phyloP scores from a whole-genome alignment of 1,140 invertebrate genomes.

The Hypothenemus hampei region DNA sequence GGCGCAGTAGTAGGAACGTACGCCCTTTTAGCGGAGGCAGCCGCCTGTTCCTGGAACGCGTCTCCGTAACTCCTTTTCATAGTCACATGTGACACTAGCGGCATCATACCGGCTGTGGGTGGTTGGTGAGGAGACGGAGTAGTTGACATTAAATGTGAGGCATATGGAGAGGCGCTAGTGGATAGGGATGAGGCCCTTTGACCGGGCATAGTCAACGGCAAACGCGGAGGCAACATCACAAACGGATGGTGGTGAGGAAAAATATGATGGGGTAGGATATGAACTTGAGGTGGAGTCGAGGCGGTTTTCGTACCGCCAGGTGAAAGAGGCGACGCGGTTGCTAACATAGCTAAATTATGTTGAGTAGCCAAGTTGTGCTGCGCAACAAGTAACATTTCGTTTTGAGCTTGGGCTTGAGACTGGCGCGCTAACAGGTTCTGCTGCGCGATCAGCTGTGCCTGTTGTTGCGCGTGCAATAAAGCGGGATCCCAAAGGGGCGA shows the following conservation, averaged over 20 bases:
- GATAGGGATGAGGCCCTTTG: constrained; percentile 30
- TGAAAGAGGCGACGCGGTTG: constrained; percentile 28
- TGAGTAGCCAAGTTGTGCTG: constrained; percentile 41
- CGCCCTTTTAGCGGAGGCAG: constrained; percentile 45
- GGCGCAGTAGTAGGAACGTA: constrained; percentile 40
- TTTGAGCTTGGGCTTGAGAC: constrained; percentile 34
- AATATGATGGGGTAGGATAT: constrained; percentile 38
- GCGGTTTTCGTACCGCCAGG: constrained; percentile 21
- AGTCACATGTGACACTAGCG: constrained; percentile 44
- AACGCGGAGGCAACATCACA: constrained; percentile 43
- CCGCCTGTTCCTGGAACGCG: constrained; percentile 48
- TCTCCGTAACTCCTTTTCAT: constrained; percentile 46
- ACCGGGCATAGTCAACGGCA: constrained; percentile 37
- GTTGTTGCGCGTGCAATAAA: constrained; percentile 42
- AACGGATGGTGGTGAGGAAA: constrained; percentile 47
- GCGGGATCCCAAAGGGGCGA: constrained; percentile 41
- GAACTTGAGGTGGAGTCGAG: constrained; percentile 5
- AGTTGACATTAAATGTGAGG: constrained; percentile 37
- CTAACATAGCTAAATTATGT: constrained; percentile 27
- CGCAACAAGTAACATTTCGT: constrained; percentile 42
- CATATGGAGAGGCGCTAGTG: constrained; percentile 31
- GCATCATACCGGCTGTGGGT: constrained; percentile 37
- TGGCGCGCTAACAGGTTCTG: constrained; percentile 44
- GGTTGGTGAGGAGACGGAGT: constrained; percentile 40
- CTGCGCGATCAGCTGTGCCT: constrained; percentile 47